These are phyloP conservation scores for Eumacrocentrus americanus DNA, from an alignment of 2,888 invertebrate genomes.

Conservation along the genomic window DNA sequence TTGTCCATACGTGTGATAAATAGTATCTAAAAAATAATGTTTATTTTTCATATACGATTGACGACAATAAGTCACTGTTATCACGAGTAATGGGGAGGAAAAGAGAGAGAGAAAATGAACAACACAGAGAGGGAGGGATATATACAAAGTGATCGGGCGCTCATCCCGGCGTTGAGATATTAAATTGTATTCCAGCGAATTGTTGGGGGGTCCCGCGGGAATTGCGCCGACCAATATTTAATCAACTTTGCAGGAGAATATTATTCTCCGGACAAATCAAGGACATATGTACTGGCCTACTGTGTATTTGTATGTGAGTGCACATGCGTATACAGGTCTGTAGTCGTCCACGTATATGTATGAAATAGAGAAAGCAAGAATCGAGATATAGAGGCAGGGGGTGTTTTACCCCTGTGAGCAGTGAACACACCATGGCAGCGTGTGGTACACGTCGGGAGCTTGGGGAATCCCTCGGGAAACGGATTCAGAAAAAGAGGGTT, in stretches of 20 bases:
- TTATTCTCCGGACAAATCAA: conserved; percentile 60
- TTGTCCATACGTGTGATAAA: not conserved
- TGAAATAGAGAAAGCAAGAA: conserved; percentile 17
- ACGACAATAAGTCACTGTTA: not conserved
- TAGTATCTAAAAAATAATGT: not conserved
- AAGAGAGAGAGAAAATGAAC: not conserved
- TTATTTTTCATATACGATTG: not conserved
- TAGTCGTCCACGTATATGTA: conserved; percentile 20
- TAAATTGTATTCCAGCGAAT: conserved; percentile 31
- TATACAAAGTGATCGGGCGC: conserved; percentile 15
- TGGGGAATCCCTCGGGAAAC: conserved; percentile 43
- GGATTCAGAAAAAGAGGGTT: conserved; percentile 40
- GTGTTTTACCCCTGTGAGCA: conserved; percentile 27
- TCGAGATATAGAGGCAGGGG: conserved; percentile 11
- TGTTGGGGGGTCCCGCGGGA: conserved; percentile 33
- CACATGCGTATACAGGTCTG: conserved; percentile 31
- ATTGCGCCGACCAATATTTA: conserved; percentile 55
- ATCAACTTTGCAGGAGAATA: conserved; percentile 58
- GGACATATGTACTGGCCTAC: conserved; percentile 55
- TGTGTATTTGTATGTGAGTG: conserved; percentile 35
- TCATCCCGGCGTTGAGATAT: conserved; percentile 28
- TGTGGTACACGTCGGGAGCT: conserved; percentile 36
- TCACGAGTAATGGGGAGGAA: not conserved
- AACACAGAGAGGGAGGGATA: not conserved
- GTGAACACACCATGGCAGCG: conserved; percentile 27